Evolutionary conservation across 1,140 invertebrate species (phyloP).

Genomic region (Kradibia gibbosae): DNA sequence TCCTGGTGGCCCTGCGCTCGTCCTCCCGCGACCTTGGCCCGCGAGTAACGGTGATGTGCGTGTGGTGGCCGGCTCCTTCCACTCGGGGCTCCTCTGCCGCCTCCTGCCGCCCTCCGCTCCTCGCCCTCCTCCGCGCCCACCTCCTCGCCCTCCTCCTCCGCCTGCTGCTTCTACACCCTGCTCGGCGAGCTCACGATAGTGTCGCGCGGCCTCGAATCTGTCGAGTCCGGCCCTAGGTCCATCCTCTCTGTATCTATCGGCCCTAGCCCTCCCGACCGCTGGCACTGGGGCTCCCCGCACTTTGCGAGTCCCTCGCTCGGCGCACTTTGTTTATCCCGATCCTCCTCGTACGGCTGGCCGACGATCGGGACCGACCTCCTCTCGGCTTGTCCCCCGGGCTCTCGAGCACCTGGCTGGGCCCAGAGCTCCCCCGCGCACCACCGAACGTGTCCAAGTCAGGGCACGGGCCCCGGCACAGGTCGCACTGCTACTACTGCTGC

Average conservation of each 20-base stretch:
- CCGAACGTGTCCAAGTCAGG: constrained; percentile 11
- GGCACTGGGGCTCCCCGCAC: constrained; percentile 12
- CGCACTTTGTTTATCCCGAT: not conserved
- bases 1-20: constrained; percentile 28
- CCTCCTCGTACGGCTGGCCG: not conserved
- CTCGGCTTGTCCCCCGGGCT: not conserved
- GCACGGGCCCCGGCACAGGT: not conserved
- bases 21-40: constrained; percentile 38
- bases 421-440: constrained; percentile 3
- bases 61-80: constrained; percentile 1
- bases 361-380: constrained; percentile 9
- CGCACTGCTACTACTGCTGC: not conserved
- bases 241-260: constrained; percentile 51
- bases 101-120: constrained; percentile 35
- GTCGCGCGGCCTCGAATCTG: constrained; percentile 51
- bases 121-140: constrained; percentile 20
- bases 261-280: not conserved
- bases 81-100: constrained; percentile 15
- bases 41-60: constrained; percentile 44
- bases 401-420: not conserved
- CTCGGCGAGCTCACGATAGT: constrained; percentile 16
- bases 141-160: constrained; percentile 1
- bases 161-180: constrained; percentile 10
- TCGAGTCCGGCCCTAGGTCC: constrained; percentile 59
- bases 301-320: not conserved